A percentile compares a stretch with the other conserved stretches of the same genome.
phyloP scores from a whole-genome alignment of 2,797 vertebrate species.

The Rallus crepitans region DNA sequence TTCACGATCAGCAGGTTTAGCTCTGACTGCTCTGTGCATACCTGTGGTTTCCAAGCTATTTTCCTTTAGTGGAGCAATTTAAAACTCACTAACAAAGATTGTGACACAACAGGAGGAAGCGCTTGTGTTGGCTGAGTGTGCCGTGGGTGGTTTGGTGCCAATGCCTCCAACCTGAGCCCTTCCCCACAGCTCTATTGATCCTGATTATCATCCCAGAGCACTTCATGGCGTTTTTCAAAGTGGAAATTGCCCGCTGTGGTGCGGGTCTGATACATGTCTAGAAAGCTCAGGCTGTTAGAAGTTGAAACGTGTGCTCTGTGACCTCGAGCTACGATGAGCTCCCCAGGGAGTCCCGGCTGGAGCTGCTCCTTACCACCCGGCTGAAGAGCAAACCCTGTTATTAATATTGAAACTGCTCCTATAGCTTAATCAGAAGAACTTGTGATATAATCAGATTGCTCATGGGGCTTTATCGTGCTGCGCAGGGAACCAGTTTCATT shows the following conservation, averaged over 20 bases:
- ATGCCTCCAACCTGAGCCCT: not conserved
- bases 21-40: not conserved
- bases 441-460: not conserved
- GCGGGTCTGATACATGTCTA: not conserved
- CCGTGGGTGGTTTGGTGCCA: not conserved
- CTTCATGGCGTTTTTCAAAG: not conserved
- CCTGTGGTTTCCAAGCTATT: not conserved
- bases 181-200: not conserved
- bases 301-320: not conserved
- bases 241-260: not conserved
- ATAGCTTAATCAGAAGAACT: not conserved
- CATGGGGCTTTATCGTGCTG: not conserved
- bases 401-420: not conserved
- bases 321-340: not conserved
- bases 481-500: not conserved
- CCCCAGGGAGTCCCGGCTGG: not conserved
- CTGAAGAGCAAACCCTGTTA: not conserved
- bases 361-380: not conserved
- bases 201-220: not conserved
- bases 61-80: not conserved
- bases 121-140: not conserved
- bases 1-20: not conserved
- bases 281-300: not conserved
- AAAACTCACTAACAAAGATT: not conserved
- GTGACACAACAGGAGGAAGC: not conserved